phyloP scores from a whole-genome alignment of 2,888 invertebrate genomes.

The Hesperia comma region DNA sequence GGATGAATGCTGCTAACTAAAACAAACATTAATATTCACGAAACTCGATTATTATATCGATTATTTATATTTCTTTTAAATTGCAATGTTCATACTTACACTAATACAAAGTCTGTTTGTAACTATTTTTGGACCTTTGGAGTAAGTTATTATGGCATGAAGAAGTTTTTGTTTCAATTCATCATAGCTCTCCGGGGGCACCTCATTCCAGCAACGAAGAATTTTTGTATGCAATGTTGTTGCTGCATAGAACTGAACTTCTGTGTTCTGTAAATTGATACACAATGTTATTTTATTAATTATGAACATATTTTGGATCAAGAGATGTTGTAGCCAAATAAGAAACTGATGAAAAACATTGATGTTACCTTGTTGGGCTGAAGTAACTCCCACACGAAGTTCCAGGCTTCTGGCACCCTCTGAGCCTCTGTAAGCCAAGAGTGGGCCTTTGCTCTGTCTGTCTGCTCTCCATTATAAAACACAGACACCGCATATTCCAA shows the following conservation, averaged over 20 bases:
- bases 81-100: constrained; percentile 82
- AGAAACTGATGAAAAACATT: not conserved
- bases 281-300: too few species aligned
- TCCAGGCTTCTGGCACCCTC: constrained; percentile 94
- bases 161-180: constrained; percentile 90
- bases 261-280: constrained; percentile 86
- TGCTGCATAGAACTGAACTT: constrained; percentile 97
- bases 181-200: constrained; percentile 91
- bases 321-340: not conserved
- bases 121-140: constrained; percentile 92
- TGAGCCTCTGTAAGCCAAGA: constrained; percentile 94
- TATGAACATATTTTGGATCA: too few species aligned
- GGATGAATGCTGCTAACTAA: constrained; percentile 92
- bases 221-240: constrained; percentile 95
- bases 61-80: constrained; percentile 2
- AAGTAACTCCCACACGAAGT: constrained; percentile 95
- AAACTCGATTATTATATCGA: not conserved
- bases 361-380: constrained; percentile 89
- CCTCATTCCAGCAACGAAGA: constrained; percentile 93
- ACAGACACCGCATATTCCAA: constrained; percentile 87
- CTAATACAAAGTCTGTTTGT: constrained; percentile 94
- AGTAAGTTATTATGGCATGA: constrained; percentile 89
- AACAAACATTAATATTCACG: constrained; percentile 1
- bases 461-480: constrained; percentile 85
- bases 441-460: constrained; percentile 90